phyloP scores from a whole-genome alignment of 2,113 vertebrate genomes.

The Rhizomys pruinosus region DNA sequence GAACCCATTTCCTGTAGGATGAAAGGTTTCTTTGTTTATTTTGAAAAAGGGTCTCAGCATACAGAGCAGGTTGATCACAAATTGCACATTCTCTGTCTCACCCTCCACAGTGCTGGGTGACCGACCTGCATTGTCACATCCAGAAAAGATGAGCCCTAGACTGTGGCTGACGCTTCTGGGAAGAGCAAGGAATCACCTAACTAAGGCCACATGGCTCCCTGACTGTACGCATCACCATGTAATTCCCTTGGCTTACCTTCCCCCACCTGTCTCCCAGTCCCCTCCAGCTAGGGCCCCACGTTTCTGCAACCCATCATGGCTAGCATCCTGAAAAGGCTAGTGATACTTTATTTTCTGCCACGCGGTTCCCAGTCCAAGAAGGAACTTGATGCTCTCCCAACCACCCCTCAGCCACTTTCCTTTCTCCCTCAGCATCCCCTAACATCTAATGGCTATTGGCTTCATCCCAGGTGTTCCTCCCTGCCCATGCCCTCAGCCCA shows the following conservation, averaged over 20 bases:
- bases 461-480: not conserved
- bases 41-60: not conserved
- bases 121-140: not conserved
- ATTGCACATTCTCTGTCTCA: not conserved
- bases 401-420: not conserved
- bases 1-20: not conserved
- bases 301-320: not conserved
- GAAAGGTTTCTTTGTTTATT: not conserved
- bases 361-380: not conserved
- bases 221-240: not conserved
- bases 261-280: too few relatives aligned
- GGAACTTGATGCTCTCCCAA: not conserved
- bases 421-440: not conserved
- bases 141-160: too few relatives aligned
- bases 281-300: not conserved
- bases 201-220: not conserved
- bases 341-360: not conserved
- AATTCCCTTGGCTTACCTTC: not conserved
- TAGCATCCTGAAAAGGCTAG: not conserved
- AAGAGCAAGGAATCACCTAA: too few relatives aligned
- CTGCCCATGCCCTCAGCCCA: not conserved
- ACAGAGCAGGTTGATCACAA: not conserved
- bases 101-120: not conserved
- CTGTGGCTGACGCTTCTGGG: too few relatives aligned
- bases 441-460: not conserved